Conservation (phyloP, 2,797 vertebrate genomes). For the Gobio occitaniae region DNA sequence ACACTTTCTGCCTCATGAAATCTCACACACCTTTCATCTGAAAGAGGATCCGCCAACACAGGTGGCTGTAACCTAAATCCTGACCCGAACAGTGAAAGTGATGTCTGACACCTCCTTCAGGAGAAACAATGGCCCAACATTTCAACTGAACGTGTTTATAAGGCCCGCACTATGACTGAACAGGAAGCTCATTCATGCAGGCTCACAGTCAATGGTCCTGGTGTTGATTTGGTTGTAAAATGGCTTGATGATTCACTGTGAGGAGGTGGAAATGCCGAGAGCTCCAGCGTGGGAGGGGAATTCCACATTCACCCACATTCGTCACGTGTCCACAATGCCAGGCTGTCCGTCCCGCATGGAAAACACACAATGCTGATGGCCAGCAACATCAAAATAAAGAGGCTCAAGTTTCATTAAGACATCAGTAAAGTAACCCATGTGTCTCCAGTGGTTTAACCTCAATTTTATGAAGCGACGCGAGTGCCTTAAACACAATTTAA, state of each 20-base stretch:
- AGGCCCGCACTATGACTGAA: constrained; percentile 43
- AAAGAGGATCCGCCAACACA: not conserved
- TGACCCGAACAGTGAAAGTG: not conserved
- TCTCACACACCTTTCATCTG: not conserved
- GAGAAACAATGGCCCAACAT: not conserved
- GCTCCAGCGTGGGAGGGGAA: constrained; percentile 12
- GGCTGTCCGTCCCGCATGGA: not conserved
- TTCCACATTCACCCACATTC: constrained; percentile 40
- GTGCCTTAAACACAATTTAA: not conserved
- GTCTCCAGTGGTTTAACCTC: not conserved
- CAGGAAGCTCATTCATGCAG: constrained; percentile 62
- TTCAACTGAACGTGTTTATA: too few relatives aligned
- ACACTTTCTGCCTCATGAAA: not conserved
- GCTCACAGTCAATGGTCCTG: not conserved
- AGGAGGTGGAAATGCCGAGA: not conserved
- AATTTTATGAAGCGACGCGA: not conserved
- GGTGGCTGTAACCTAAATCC: not conserved
- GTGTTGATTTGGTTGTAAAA: constrained; percentile 36
- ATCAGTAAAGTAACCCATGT: not conserved
- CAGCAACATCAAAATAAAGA: not conserved
- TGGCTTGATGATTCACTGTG: constrained; percentile 30
- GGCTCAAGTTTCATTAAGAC: not conserved
- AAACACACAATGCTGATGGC: not conserved
- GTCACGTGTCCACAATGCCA: constrained; percentile 6
- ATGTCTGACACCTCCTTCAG: not conserved